Conservation (phyloP, 2,113 vertebrate genomes). For the Cynocephalus volans region DNA sequence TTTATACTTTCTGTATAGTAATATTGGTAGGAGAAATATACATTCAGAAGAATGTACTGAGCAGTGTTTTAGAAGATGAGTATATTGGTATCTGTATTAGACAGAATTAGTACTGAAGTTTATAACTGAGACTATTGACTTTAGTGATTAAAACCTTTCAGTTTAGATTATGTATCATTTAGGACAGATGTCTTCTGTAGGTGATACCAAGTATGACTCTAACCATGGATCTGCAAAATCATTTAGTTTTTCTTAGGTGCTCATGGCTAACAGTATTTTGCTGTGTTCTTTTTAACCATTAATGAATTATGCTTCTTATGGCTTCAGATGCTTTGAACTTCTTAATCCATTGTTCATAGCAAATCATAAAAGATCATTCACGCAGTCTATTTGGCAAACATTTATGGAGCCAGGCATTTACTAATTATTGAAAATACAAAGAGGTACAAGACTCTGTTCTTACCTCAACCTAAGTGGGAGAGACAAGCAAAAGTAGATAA, state of each 20-base stretch:
- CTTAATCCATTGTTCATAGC: not conserved
- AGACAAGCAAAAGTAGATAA: not conserved
- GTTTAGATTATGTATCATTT: not conserved
- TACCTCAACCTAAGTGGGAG: not conserved
- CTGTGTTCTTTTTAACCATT: slow-evolving; percentile 2
- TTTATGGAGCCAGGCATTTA: not conserved
- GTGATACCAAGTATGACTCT: not conserved
- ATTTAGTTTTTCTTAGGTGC: slow-evolving; percentile 10
- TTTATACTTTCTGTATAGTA: slow-evolving; percentile 15
- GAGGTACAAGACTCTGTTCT: not conserved
- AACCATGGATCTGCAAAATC: not conserved
- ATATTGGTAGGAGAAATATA: not conserved
- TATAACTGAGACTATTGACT: not conserved
- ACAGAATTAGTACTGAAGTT: not conserved
- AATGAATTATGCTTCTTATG: not conserved
- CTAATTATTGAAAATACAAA: not conserved
- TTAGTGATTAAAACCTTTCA: not conserved
- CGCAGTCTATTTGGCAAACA: not conserved
- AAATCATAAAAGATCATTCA: not conserved
- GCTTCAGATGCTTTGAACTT: not conserved
- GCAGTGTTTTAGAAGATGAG: not conserved
- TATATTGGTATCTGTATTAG: not conserved
- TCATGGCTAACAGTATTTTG: not conserved
- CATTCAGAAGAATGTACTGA: not conserved
- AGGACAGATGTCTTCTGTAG: not conserved